These are phyloP conservation scores for Drosophila micromelanica DNA, from an alignment of 1,140 invertebrate genomes.

Conservation along the genomic window DNA sequence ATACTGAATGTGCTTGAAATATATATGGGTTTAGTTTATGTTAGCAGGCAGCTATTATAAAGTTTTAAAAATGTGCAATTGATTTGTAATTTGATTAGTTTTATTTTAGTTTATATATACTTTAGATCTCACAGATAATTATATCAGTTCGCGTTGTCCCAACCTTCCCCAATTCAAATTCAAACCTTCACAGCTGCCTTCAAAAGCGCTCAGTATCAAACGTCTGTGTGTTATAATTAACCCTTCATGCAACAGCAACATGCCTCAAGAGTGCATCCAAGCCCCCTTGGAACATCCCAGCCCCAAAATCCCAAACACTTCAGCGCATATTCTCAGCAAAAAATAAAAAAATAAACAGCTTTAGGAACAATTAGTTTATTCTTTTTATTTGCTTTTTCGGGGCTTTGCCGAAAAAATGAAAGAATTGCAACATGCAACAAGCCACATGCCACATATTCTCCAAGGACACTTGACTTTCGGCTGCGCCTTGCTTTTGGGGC, in stretches of 20 bases:
- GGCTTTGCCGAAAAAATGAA: conserved; percentile 76
- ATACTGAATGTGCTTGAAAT: background rate
- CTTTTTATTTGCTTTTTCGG: conserved; percentile 44
- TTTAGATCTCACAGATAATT: background rate
- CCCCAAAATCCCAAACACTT: conserved; percentile 37
- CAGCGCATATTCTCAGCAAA: conserved; percentile 34
- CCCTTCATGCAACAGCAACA: conserved; percentile 70
- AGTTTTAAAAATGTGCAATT: too few species aligned
- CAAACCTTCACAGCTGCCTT: background rate
- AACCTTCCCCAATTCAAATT: too few species aligned
- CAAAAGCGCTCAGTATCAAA: conserved; percentile 39
- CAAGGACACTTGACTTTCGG: conserved; percentile 77
- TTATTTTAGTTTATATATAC: background rate
- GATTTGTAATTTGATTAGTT: too few species aligned
- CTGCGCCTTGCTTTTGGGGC: conserved; percentile 56
- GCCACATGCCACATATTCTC: conserved; percentile 66
- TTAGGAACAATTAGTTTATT: conserved; percentile 60
- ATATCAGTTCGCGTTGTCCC: too few species aligned
- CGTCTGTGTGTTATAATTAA: conserved; percentile 65
- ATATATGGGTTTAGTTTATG: background rate
- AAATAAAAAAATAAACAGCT: conserved; percentile 24
- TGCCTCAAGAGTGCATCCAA: conserved; percentile 53
- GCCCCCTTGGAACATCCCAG: background rate
- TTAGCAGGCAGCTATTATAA: too few species aligned
- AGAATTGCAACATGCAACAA: conserved; percentile 76